Evolutionary conservation across 2,113 vertebrate species (phyloP).

Genomic region (Ochotona princeps): DNA sequence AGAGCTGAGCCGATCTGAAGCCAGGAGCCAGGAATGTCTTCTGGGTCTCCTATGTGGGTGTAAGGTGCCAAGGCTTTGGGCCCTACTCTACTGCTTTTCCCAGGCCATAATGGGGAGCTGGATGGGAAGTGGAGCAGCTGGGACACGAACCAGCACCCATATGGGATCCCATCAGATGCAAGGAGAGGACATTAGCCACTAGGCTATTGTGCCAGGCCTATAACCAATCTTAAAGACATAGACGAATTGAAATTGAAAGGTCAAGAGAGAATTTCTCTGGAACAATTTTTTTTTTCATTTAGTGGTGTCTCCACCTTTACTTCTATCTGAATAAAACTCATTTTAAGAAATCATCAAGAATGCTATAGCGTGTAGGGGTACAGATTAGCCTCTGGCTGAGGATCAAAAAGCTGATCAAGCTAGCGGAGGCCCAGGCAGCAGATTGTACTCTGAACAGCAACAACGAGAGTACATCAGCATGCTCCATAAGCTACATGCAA

Average conservation of each 20-base stretch:
- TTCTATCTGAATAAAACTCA: not conserved
- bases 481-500: not conserved
- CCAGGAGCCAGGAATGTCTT: no score
- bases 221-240: not conserved
- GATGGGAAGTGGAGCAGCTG: no score
- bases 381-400: not conserved
- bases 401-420: not conserved
- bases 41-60: no score
- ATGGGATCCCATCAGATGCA: no score
- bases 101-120: no score
- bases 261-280: not conserved
- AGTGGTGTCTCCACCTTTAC: not conserved
- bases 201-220: not conserved
- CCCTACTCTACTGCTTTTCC: no score
- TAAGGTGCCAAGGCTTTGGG: no score
- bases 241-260: not conserved
- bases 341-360: not conserved
- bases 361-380: not conserved
- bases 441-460: rapidly evolving
- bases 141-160: no score
- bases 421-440: not conserved
- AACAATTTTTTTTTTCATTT: not conserved
- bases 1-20: no score
- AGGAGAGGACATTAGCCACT: no score
- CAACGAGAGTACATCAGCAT: not conserved